Evolutionary conservation across 1,140 invertebrate species (phyloP).

Genomic region (Tetragonula clypearis): DNA sequence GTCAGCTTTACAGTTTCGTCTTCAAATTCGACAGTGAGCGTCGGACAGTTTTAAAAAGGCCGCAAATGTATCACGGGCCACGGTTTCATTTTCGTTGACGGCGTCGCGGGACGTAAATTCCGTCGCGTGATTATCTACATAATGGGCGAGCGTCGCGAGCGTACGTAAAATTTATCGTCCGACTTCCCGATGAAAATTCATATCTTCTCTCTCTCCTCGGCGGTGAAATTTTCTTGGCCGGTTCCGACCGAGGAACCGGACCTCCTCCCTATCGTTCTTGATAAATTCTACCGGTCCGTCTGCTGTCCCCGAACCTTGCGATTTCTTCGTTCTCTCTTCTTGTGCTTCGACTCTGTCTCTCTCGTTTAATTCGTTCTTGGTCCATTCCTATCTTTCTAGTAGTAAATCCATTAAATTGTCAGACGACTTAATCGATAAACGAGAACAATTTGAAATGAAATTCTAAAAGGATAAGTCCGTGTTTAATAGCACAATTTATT

Average conservation of each 20-base stretch:
- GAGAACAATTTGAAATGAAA: too few species aligned
- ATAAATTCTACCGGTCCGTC: background rate
- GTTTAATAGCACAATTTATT: too few species aligned
- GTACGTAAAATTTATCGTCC: constrained; percentile 39
- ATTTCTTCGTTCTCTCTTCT: background rate
- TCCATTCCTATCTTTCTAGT: background rate
- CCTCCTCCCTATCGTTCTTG: too few species aligned
- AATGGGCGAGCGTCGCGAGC: constrained; percentile 33
- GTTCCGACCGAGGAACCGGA: background rate
- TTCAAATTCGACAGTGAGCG: too few species aligned
- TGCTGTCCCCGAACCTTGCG: background rate
- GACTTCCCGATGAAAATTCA: constrained; percentile 51
- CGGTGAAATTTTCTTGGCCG: background rate
- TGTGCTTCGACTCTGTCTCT: background rate
- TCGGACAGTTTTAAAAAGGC: background rate
- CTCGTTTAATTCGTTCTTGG: background rate
- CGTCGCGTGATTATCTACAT: constrained; percentile 48
- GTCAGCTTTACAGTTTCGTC: too few species aligned
- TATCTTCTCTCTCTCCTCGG: background rate
- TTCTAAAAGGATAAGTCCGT: too few species aligned
- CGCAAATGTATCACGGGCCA: constrained; percentile 16
- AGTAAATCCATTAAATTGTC: too few species aligned
- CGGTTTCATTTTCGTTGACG: constrained; percentile 35
- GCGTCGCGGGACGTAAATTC: constrained; percentile 44
- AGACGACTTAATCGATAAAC: too few species aligned